These are phyloP conservation scores for Gonioctena quinquepunctata DNA, from an alignment of 1,140 invertebrate species.

Conservation along the genomic window DNA sequence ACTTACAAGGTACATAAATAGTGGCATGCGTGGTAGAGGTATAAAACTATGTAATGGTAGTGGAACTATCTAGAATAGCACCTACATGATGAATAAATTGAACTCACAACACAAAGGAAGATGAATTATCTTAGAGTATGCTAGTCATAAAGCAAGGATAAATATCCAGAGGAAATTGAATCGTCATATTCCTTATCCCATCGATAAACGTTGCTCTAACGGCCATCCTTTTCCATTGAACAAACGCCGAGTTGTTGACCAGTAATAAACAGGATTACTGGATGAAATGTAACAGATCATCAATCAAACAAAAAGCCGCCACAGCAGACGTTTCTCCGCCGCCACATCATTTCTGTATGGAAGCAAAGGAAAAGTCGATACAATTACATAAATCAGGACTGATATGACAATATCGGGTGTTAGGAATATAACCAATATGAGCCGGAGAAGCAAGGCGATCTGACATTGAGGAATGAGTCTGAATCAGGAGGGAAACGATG, in stretches of 20 bases:
- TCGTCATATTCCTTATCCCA: not conserved
- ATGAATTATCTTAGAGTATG: no score
- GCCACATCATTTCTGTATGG: not conserved
- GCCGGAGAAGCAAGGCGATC: slow-evolving; percentile 21
- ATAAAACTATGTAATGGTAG: no score
- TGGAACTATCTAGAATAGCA: no score
- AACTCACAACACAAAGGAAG: no score
- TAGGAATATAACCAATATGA: slow-evolving; percentile 49
- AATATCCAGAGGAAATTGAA: no score
- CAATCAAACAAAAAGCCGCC: slow-evolving; percentile 29
- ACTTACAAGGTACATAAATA: no score
- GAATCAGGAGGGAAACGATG: slow-evolving; percentile 22
- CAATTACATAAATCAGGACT: slow-evolving; percentile 49
- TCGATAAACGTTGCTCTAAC: not conserved
- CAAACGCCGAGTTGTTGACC: slow-evolving; percentile 22
- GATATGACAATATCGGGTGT: slow-evolving; percentile 50
- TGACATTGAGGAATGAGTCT: slow-evolving; percentile 45
- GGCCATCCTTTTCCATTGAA: not conserved
- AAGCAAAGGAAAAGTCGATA: slow-evolving; percentile 40
- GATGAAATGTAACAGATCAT: slow-evolving; percentile 20
- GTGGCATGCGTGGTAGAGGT: no score
- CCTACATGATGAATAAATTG: no score
- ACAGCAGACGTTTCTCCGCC: not conserved
- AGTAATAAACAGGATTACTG: slow-evolving; percentile 23
- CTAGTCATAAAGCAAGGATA: no score